Percentiles rank a stretch among this genome's conserved stretches.
Evolutionary conservation across 2,888 invertebrate species (phyloP).

Genomic region (Gymnosoma rotundatum): DNA sequence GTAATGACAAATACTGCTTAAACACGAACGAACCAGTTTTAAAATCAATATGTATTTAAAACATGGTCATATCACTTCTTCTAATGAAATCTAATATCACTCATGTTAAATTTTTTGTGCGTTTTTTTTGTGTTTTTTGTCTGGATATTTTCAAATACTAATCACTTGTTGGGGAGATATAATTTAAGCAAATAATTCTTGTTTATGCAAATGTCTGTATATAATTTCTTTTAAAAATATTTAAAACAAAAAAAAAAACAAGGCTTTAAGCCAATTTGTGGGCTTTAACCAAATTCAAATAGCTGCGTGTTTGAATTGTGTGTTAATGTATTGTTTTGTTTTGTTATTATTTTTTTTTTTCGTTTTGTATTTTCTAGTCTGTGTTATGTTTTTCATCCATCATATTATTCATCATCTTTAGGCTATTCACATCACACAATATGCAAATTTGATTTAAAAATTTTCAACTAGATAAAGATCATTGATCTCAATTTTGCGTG

Average conservation of each 20-base stretch:
- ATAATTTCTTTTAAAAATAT: conserved; percentile 22
- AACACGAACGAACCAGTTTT: conserved; percentile 70
- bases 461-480: conserved; percentile 51
- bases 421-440: conserved; percentile 49
- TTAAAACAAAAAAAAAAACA: conserved; percentile 2
- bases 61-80: conserved; percentile 34
- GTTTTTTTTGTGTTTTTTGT: background rate
- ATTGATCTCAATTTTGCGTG: conserved; percentile 70
- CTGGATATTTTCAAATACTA: conserved; percentile 31
- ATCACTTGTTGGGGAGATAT: conserved; percentile 29
- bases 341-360: no score
- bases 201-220: conserved; percentile 42
- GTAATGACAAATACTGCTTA: conserved; percentile 77
- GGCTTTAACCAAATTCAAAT: conserved; percentile 7
- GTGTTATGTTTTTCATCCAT: conserved; percentile 63
- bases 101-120: conserved; percentile 6
- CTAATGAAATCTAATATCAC: conserved; percentile 66
- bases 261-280: conserved; percentile 48
- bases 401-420: conserved; percentile 65
- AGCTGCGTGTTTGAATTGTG: conserved; percentile 65
- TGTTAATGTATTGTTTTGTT: conserved; percentile 46
- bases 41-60: conserved; percentile 24
- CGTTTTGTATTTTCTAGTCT: conserved; percentile 17
- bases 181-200: conserved; percentile 29
- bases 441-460: conserved; percentile 56